Base-by-base conservation (phyloP, 2,113 vertebrate genomes). In the Ascaphus truei region DNA sequence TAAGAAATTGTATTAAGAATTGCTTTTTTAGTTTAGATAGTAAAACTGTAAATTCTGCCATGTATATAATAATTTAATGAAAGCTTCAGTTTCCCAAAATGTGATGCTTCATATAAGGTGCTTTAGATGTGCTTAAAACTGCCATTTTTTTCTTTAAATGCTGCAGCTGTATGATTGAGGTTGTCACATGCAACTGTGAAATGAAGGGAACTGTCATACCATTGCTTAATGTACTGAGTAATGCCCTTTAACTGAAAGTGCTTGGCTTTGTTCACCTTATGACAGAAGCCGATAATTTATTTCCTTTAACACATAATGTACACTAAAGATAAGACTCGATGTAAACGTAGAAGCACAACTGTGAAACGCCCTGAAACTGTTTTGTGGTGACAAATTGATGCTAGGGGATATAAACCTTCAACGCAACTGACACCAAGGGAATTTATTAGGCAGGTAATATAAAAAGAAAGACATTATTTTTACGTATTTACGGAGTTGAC, bases 211-310 rank as follows among this genome's bases (percentile, higher is more conserved):
- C 62, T 72, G 73, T 78, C 76, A 64, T 48, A 39, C 69, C 62
- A 36, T 64, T 73, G 55, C 71, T 65, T 80, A 80, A 80, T 71
- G 68, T 75, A 73, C 75, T 81, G 73, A 82, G 80, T 80, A 82
- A 77, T 75, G 68, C 33, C 47, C 65, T 71, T 77, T 58, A 64
- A 60, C 78, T 53, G 74, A 68, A 61, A 76, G 73, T 65, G 33
- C 75, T 80, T 79, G 75, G 60, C 76, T 82, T 85, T 81, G 58
- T 80, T 77, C 74, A 72, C 66, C 58, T 68, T 79, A 80, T 84
- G 76, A 86, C 79, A 83, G 75, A 86, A 68, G 67, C 69, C 79
- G 68, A 50, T 71, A 85, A 81, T 85, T 83, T 81, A 84, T 85
- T 85, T 78, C 68, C 81, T 67, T 77, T 75, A 78, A 68, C 56